Conservation (phyloP, 2,113 vertebrate species). For the Hippocampus zosterae region DNA sequence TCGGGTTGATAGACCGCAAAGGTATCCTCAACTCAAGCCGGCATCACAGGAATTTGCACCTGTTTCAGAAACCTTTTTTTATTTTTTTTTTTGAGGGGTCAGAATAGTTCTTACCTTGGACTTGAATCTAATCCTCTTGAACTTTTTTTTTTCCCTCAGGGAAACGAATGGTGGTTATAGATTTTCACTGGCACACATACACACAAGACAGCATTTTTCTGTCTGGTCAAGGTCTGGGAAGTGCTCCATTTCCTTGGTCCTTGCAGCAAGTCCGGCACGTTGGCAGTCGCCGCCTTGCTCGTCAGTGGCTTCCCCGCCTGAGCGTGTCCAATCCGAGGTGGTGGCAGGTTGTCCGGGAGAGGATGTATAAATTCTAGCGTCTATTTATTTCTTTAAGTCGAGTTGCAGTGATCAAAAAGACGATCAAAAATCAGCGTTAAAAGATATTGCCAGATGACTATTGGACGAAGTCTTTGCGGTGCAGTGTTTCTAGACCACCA, state of each 20-base stretch:
- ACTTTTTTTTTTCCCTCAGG: neutral
- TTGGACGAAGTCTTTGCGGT: slow-evolving; percentile 1
- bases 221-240: neutral
- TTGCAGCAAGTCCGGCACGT: neutral
- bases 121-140: neutral
- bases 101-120: neutral
- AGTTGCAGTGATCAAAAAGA: neutral
- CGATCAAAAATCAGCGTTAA: neutral
- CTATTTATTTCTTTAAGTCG: neutral
- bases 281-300: neutral
- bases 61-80: slow-evolving; percentile 49
- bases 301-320: neutral
- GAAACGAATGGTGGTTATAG: neutral
- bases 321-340: neutral
- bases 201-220: neutral
- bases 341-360: neutral
- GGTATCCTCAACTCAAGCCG: slow-evolving; percentile 39
- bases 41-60: slow-evolving; percentile 76
- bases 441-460: neutral
- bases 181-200: neutral
- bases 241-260: neutral
- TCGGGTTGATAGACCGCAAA: slow-evolving; percentile 41
- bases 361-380: neutral
- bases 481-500: neutral
- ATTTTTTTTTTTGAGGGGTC: too few relatives aligned